Base-by-base conservation (phyloP, 2,888 invertebrate genomes). In the Drosophila diplacantha region DNA sequence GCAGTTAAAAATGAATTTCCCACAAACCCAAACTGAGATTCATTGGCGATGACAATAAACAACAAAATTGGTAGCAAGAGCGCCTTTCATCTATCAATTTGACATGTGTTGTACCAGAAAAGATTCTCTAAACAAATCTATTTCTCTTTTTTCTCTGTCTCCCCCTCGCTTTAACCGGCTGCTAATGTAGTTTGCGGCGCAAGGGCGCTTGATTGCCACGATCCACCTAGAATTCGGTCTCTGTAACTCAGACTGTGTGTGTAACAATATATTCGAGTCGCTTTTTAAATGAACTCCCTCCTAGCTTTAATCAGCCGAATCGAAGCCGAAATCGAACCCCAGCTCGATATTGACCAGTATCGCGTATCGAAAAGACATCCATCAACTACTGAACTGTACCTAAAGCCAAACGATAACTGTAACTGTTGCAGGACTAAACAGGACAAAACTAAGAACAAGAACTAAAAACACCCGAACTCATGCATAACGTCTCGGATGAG, bases 171-270 rank as follows among this genome's bases (percentile, higher is more conserved):
- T 66, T 53, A 53, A 56, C 72, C 61, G 73, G 75, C 78, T 79
- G 75, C 78, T 79, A 70, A 75, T 78, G 71, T 85, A 87, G 87
- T 83, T 81, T 73, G 85, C 81, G 76, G 78, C 84, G 70, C 86
- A 87, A 78, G 87, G 87, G 75, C 85, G 86, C 74, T 83, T 86
- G 82, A 82, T 86, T 72, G 87, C 87, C 74, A 87, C 87, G 72
- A 87, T 87, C 69, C 86, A 85, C 77, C 86, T 87, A 79, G 87
- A 87, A 85, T 86, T 87, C 79, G 87, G 87, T 85, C 86, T 85
- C 74, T 87, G 87, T 83, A 86, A 85, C 77, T 85, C 86, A 72
- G 86, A 86, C 84, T 86, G 86, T 85, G 86, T 86, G 86, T 86
- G 86, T 86, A 86, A 81, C 73, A 83, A 85, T 84, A 79, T 86